Evolutionary conservation across 2,888 invertebrate genomes (phyloP).

Genomic region (Xiphydria camelus): DNA sequence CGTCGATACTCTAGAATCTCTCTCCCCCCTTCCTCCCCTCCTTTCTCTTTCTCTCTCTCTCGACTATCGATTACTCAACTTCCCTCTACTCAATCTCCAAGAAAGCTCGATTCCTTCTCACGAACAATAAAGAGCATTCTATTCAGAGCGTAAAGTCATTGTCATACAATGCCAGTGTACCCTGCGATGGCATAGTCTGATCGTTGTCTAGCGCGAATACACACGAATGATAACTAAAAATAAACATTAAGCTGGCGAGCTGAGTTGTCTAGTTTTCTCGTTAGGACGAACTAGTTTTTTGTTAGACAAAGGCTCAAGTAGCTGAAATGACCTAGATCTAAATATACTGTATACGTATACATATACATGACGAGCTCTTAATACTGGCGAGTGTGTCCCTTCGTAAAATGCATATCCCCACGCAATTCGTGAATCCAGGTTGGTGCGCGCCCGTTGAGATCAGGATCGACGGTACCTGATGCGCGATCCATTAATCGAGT

Average conservation of each 20-base stretch:
- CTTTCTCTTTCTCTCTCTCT: constrained; percentile 32
- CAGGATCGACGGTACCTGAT: constrained; percentile 4
- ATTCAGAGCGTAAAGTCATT: constrained; percentile 27
- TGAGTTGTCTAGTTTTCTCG: constrained; percentile 17
- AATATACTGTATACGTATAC: constrained; percentile 17
- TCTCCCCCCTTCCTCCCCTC: constrained; percentile 21
- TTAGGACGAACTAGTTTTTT: constrained; percentile 23
- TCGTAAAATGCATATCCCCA: constrained; percentile 32
- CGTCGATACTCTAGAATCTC: no score
- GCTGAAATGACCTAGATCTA: constrained; percentile 28
- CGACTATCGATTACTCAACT: constrained; percentile 21
- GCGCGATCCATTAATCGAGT: no score
- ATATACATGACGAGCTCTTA: constrained; percentile 25
- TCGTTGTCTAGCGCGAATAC: constrained; percentile 33
- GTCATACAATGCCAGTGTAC: constrained; percentile 29
- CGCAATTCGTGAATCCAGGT: constrained; percentile 17
- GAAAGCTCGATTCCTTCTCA: constrained; percentile 2
- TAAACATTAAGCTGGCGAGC: constrained; percentile 14
- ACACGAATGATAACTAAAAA: constrained; percentile 17
- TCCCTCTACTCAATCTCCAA: constrained; percentile 11
- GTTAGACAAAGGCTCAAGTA: constrained; percentile 30
- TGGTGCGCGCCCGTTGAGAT: constrained; percentile 7
- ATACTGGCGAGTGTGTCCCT: constrained; percentile 26
- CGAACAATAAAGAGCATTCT: constrained; percentile 22
- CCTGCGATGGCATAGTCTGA: constrained; percentile 28